Evolutionary conservation across 1,140 invertebrate genomes (phyloP).

Genomic region (Anoplolepis gracilipes): DNA sequence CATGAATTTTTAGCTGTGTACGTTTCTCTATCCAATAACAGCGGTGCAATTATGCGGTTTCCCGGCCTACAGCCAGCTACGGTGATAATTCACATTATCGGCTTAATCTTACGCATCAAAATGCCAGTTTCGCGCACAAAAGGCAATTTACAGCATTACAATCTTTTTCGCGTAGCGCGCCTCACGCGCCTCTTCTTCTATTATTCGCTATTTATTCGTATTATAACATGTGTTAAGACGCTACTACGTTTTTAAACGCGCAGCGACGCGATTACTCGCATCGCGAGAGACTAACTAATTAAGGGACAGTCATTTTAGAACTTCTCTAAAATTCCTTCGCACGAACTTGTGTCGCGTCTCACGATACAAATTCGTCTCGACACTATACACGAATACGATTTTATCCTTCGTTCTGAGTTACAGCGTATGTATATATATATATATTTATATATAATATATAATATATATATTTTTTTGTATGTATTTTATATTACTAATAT

Average conservation of each 20-base stretch:
- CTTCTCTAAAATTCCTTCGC: not conserved
- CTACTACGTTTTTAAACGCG: conserved; percentile 31
- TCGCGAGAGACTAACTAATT: conserved; percentile 21
- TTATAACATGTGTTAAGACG: conserved; percentile 26
- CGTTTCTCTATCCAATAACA: conserved; percentile 33
- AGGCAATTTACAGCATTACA: conserved; percentile 58
- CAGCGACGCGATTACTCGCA: conserved; percentile 1
- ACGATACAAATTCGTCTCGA: conserved; percentile 8
- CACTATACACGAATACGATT: conserved; percentile 30
- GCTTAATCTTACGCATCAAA: conserved; percentile 35
- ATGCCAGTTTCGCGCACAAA: conserved; percentile 25
- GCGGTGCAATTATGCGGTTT: conserved; percentile 56
- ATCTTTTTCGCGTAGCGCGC: not conserved
- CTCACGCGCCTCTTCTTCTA: not conserved
- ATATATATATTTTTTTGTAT: not conserved
- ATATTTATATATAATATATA: too few species aligned
- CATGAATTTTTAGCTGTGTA: conserved; percentile 28
- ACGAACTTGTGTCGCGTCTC: not conserved
- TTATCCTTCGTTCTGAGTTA: conserved; percentile 11
- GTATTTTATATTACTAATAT: conserved; percentile 9
- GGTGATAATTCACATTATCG: conserved; percentile 39
- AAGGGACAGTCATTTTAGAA: conserved; percentile 34
- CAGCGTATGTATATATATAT: not conserved
- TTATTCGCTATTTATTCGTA: conserved; percentile 18
- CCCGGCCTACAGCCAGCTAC: conserved; percentile 34